Conservation (phyloP, 2,113 vertebrate genomes). For the Vulpes ferrilata region DNA sequence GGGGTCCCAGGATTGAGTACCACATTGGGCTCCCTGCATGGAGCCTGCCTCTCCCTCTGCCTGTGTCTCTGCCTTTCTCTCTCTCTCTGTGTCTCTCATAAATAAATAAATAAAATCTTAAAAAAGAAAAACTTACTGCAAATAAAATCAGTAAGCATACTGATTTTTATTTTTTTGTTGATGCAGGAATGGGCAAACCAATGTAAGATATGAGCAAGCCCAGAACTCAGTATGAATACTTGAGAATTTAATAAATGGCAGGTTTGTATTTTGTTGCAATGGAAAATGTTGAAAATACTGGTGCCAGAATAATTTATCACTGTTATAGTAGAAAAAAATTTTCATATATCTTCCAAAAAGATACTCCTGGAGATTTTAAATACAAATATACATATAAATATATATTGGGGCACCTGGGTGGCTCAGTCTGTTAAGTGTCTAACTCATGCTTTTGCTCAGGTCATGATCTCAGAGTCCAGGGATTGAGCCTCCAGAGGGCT, state of each 20-base stretch:
- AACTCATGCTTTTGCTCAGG: neutral
- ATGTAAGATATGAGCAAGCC: neutral
- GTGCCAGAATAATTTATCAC: neutral
- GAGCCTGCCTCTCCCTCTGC: too few species aligned
- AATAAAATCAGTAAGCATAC: neutral
- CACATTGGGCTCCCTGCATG: too few species aligned
- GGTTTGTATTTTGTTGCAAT: conserved; percentile 28
- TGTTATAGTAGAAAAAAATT: neutral
- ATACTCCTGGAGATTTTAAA: neutral
- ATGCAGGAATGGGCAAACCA: neutral
- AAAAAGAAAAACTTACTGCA: neutral
- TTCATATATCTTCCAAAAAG: neutral
- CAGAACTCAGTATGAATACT: neutral
- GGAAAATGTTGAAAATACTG: neutral
- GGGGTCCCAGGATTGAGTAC: too few species aligned
- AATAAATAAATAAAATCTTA: too few species aligned
- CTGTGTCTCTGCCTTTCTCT: too few species aligned
- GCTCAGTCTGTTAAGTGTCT: neutral
- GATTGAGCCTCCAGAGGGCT: neutral
- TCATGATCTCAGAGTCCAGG: neutral
- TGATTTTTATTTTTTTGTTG: neutral
- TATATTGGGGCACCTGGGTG: neutral
- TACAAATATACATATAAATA: neutral
- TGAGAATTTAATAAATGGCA: neutral
- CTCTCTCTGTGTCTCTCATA: too few species aligned